Evolutionary conservation across 2,888 invertebrate genomes (phyloP), one percentile per base, ranked within the genome.

Genomic region (Drosophila anceps): DNA sequence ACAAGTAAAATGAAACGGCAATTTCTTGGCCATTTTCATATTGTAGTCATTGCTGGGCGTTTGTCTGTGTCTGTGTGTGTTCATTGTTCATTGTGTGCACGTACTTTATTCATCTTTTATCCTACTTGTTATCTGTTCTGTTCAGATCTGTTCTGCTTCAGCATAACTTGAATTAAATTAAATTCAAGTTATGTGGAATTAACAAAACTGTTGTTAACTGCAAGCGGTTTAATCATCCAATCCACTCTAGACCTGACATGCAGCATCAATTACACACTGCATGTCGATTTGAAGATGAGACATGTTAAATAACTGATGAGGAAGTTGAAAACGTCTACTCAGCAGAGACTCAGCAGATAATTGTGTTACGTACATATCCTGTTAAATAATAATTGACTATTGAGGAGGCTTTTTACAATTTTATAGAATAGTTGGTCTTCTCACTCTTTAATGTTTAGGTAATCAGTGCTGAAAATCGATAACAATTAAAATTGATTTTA

Each of bases 21-120:
- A 79, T 77, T 77, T 79, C 77, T 71, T 65, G 73, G 81, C 77
- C 59, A 79, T 79, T 81, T 79, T 81, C 81, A 81, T 73, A 81
- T 76, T 73, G 72, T 71, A 76, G 80, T 88, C 70, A 64, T 46
- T 65, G 66, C 60, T 29, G 57, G 12, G 33, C 48, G 20, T 53
- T 24, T 29, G 35, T 57, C 10, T 64, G 37, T 68, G 24, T 58
- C 13, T 53, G 44, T 44, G 12, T 39, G 31, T 35, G 15, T 31
- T n/a, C 61, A 69, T 73, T 66, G 55, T 61, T 58, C 61, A 84
- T 84, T 84, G 79, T 70, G 60, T 59, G 68, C 82, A 87, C 88
- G 85, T 82, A 79, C 54, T 84, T 73, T 67, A 79, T 72, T 68
- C 80, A 68, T 79, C 57, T 58, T 43, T 82, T 65, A 66, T 61